Evolutionary conservation across 2,797 vertebrate species (phyloP), one percentile per base, ranked within the genome.

Genomic region (Pitangus sulphuratus): DNA sequence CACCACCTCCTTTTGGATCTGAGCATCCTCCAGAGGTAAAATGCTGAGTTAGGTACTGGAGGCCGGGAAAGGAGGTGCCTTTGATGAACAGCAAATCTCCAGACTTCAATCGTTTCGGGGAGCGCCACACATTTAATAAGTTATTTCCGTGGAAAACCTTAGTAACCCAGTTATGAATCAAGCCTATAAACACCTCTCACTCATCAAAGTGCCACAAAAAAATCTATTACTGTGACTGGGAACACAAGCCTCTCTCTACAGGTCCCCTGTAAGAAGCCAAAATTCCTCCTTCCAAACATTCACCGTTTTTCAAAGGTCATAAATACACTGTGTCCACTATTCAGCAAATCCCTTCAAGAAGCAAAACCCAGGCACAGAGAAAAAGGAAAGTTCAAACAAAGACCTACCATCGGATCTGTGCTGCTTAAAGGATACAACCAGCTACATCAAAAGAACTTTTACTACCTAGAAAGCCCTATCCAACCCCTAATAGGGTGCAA

Each of bases 71-170:
- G 71, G 94, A 85, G 96, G 90, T 60, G 93, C 95, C 97, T 98
- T 97, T 98, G 97, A 98, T 97, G 97, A 93, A 69, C 1, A 48
- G 97, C 95, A 92, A 95, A 89, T 92, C 95, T 84, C 78, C 92
- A 89, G 96, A 97, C 98, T 97, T 97, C 97, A 98, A 95, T 94
- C 72, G 76, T 18, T 54, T 92, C 62, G 8, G 93, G 77, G 94
- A 97, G 96, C 86, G 82, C 90, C 86, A 93, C 91, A 53, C 95
- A 86, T 97, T 98, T 98, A 98, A 98, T 98, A 98, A 98, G 98
- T 98, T 97, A 98, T 97, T 98, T 98, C 98, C 97, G 97, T 98
- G 98, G 98, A 98, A 98, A 98, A 98, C 97, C 95, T 97, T 96
- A 91, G 97, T 97, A 97, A 98, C 87, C 95, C 57, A 15, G 96